Conservation (phyloP, 2,888 invertebrate species). For the Andrena chrysosceles region DNA sequence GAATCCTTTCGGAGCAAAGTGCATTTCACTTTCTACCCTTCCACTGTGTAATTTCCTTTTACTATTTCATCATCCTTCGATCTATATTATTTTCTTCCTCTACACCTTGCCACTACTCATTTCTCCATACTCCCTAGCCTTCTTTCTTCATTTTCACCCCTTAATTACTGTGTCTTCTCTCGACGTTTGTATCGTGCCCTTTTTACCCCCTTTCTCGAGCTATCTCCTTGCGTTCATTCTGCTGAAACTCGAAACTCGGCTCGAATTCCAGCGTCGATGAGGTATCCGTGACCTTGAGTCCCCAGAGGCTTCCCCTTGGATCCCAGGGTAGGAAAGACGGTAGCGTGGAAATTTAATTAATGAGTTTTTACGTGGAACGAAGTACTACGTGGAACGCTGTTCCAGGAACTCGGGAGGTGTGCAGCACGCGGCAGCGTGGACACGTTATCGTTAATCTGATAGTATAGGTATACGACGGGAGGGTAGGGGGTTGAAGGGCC, state of each 20-base stretch:
- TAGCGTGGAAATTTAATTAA: slow-evolving; percentile 62
- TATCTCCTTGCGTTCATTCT: slow-evolving; percentile 45
- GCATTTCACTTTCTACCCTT: no score
- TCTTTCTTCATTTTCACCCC: neutral
- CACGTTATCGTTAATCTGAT: slow-evolving; percentile 51
- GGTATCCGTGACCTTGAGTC: slow-evolving; percentile 64
- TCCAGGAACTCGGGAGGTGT: slow-evolving; percentile 39
- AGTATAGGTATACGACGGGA: neutral
- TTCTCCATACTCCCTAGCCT: neutral
- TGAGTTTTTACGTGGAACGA: slow-evolving; percentile 60
- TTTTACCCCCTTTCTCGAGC: slow-evolving; percentile 20
- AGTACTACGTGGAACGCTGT: slow-evolving; percentile 52
- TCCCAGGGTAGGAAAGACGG: slow-evolving; percentile 42
- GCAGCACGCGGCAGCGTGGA: slow-evolving; percentile 8
- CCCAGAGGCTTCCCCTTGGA: slow-evolving; percentile 59
- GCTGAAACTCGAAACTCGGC: slow-evolving; percentile 68
- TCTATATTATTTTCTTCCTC: neutral
- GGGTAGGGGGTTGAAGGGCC: slow-evolving; percentile 5
- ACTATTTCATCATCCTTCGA: no score
- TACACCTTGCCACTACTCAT: neutral
- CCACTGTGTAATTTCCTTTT: no score
- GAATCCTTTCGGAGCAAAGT: no score
- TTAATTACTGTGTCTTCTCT: no score
- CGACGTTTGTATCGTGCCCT: neutral
- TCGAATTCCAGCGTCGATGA: slow-evolving; percentile 61